Base-by-base conservation (phyloP, 2,113 vertebrate genomes). In the Pseudorectes ferrugineus region DNA sequence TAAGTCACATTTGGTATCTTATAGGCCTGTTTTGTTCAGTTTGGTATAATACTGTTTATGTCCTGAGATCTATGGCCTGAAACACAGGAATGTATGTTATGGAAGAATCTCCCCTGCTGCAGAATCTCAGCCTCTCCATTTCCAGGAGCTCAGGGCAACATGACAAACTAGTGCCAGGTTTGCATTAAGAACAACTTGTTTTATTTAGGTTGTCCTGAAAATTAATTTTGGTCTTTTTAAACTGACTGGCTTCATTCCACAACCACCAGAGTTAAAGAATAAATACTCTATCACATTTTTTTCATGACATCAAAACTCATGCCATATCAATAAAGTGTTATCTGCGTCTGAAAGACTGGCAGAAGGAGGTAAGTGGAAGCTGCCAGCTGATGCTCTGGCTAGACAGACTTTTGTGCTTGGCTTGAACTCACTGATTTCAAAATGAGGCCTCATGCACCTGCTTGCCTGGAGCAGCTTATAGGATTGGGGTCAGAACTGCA, bases 401-500 rank as follows among this genome's bases (percentile, higher is more conserved):
- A 59, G 71, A 66, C 35, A 77, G 75, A 85, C 48, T 92, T 85
- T n/a, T 92, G 78, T 79, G 74, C 81, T 80, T 94, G 88, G 85
- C 66, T 71, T 74, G 85, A 94, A 83, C 72, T 67, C 59, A 55
- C 43, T 84, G 82, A 88, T 91, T 89, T 89, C 71, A 88, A 83
- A 92, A 89, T 55, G 62, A 95, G n/a, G 61, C 79, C 43, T 92
- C 74, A 21, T 46, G 80, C 59, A 91, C 89, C 89, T 95, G 71
- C 78, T 88, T 73, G 62, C 85, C 51, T 66, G 87, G 58, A 96
- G 85, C 85, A 94, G 85, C 81, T 95, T 94, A 94, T 33, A 51
- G 87, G 87, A 94, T 93, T 96, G 54, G 88, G 95, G 89, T 94
- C 89, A 95, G 70, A 93, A 81, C 66, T 79, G 71, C 77, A 79